Evolutionary conservation across 2,888 invertebrate species (phyloP), one percentile per base, ranked within the genome.

Genomic region (Agriotes lineatus): DNA sequence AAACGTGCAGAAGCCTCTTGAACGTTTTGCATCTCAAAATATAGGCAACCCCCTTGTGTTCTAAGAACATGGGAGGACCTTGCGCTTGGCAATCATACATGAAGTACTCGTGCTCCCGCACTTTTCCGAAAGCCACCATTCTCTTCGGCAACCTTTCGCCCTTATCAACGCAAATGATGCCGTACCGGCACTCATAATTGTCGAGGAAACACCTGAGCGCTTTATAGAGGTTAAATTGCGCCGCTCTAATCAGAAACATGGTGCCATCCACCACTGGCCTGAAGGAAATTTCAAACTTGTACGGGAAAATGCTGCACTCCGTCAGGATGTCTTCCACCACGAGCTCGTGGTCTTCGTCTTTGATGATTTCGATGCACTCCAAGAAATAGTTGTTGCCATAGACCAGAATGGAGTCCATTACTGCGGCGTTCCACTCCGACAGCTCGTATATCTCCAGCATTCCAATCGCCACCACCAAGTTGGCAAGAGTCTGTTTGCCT

Each of bases 41-140:
- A 75, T 91, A 91, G 0, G 90, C 85, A 6, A 86, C 84, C 12
- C 82, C 82, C n/a, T 66, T 44, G 59, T 87, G 86, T 0, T 89
- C 87, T 25, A 86, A 82, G 77, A 90, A 91, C 75, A 90, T 79
- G 0, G 90, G 91, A 1, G 86, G 82, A 5, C 91, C 90, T 73
- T 85, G 83, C 69, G 87, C 87, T 80, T 90, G 89, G 73, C 89
- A 89, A 75, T 91, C 91, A 77, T 87, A 91, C 89, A 91, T 88
- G 74, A 90, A 91, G 76, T 90, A 91, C 9, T 90, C 90, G 10
- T 81, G 77, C 0, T 84, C 84, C 25, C 74, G 71, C 1, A 78
- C 70, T 72, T 83, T 83, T 2, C 83, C 84, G 61, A 84, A 84
- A 0, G 82, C 79, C 0, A 82, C 72, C 63, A 81, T 78, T 14